Conservation (phyloP, 2,888 invertebrate species). For the Creontiades dilutus region DNA sequence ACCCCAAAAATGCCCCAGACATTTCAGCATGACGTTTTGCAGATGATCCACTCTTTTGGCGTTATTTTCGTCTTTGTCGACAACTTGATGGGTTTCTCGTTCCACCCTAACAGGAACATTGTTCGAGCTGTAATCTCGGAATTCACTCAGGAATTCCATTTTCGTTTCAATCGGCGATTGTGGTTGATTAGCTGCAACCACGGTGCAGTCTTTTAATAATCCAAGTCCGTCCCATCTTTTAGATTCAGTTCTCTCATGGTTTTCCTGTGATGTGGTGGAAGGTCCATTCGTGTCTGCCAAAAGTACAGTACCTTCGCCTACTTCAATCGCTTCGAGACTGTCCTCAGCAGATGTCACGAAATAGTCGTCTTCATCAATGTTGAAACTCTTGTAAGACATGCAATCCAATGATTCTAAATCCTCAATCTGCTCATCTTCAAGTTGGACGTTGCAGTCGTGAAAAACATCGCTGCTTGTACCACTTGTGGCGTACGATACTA, state of each 20-base stretch:
- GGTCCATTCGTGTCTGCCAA: background rate
- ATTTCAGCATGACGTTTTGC: conserved; percentile 5
- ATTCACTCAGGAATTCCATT: background rate
- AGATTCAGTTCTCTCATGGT: background rate
- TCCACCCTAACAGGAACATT: background rate
- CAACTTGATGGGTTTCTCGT: background rate
- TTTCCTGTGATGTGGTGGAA: background rate
- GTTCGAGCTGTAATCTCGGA: background rate
- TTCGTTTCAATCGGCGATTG: background rate
- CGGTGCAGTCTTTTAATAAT: background rate
- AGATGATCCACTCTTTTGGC: background rate
- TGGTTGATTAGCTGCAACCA: too few relatives aligned
- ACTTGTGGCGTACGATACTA: background rate
- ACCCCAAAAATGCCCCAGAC: conserved; percentile 7
- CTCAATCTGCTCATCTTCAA: background rate
- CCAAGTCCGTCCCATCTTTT: background rate
- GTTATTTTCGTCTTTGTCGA: background rate
- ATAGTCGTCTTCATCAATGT: background rate
- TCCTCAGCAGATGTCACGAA: background rate
- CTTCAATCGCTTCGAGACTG: background rate
- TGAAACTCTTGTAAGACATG: background rate
- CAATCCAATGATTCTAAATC: background rate
- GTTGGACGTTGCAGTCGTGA: background rate
- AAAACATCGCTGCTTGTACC: background rate
- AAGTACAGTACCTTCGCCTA: background rate